Percentiles rank a stretch among this genome's conserved stretches.
Conservation (phyloP, 2,888 invertebrate species). For the Lacanobia oleracea region DNA sequence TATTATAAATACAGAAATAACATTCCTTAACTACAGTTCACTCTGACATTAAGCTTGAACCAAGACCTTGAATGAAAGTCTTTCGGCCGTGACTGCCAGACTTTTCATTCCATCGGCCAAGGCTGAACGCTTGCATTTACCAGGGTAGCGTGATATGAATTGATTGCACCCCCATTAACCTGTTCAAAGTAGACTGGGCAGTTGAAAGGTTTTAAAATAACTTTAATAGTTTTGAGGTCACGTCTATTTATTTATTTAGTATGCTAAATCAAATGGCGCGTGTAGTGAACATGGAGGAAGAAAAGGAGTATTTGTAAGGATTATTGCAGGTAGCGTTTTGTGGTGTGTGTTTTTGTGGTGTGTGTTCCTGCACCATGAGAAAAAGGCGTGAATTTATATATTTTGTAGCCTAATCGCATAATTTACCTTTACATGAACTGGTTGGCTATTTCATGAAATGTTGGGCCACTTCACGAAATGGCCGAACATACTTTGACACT, state of each 20-base stretch:
- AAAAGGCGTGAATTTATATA: too few species aligned
- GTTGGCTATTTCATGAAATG: too few species aligned
- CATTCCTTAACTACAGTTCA: not conserved
- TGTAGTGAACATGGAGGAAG: not conserved
- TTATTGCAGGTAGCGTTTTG: not conserved
- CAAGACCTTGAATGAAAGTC: slow-evolving; percentile 32
- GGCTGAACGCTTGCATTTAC: slow-evolving; percentile 46
- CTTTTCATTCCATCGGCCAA: slow-evolving; percentile 41
- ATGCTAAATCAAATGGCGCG: not conserved
- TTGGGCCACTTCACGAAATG: too few species aligned
- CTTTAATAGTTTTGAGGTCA: slow-evolving; percentile 18
- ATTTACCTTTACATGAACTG: too few species aligned
- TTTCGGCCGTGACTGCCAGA: slow-evolving; percentile 37
- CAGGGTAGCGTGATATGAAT: slow-evolving; percentile 50
- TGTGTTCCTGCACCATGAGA: too few species aligned
- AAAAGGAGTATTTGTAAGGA: not conserved
- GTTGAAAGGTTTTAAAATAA: slow-evolving; percentile 37
- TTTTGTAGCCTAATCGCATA: too few species aligned
- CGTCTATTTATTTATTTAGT: not conserved
- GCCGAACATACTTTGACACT: too few species aligned
- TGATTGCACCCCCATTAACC: slow-evolving; percentile 50
- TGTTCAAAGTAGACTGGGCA: slow-evolving; percentile 30
- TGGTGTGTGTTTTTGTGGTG: not conserved
- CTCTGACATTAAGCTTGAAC: slow-evolving; percentile 25
- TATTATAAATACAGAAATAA: not conserved